Conservation (phyloP, 2,113 vertebrate species). For the Tursiops truncatus region DNA sequence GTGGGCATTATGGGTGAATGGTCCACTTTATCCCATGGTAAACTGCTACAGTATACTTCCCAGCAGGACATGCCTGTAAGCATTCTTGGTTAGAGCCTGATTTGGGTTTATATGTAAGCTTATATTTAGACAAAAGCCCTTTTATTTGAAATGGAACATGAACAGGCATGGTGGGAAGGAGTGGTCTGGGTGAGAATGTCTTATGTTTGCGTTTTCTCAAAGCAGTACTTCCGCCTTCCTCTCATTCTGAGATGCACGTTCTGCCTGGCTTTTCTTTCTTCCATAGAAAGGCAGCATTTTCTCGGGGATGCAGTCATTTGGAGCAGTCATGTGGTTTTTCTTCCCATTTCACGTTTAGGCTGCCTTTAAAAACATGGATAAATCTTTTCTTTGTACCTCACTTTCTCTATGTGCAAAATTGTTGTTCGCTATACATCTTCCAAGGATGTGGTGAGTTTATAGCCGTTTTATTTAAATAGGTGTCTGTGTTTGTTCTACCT, state of each 20-base stretch:
- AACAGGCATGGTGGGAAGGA: background rate
- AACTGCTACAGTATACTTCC: background rate
- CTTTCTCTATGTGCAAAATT: conserved; percentile 7
- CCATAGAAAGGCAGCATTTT: background rate
- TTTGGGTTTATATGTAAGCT: background rate
- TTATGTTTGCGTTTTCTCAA: background rate
- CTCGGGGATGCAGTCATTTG: background rate
- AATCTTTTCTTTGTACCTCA: conserved; percentile 15
- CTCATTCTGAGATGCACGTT: background rate
- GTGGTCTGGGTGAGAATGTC: background rate
- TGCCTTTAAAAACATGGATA: background rate
- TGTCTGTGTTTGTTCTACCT: conserved; percentile 12
- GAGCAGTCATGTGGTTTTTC: background rate
- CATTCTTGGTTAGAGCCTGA: background rate
- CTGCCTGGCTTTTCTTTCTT: background rate
- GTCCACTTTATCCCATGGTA: background rate
- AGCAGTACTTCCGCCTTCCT: background rate
- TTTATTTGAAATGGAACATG: background rate
- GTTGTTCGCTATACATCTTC: background rate
- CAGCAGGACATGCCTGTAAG: background rate
- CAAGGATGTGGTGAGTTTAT: background rate
- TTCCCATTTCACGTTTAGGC: background rate
- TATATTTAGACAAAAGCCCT: background rate
- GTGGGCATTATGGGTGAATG: background rate
- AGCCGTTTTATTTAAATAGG: background rate